Evolutionary conservation across 2,113 vertebrate species (phyloP).

Genomic region (Rhinolophus ferrumequinum): DNA sequence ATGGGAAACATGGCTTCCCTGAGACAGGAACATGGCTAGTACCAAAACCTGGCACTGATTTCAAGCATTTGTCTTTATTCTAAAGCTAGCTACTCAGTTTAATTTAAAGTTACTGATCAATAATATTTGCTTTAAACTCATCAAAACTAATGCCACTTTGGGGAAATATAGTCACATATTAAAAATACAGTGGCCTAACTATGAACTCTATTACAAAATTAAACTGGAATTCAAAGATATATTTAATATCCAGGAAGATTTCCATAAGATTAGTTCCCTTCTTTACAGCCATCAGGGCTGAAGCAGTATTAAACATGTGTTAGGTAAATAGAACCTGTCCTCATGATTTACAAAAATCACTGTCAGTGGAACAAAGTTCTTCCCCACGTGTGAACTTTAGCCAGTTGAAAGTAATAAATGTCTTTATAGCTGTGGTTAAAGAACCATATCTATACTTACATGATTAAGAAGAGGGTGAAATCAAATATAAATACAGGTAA

Average conservation of each 20-base stretch:
- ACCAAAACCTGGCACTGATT: not conserved
- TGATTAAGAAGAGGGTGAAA: not conserved
- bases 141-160: not conserved
- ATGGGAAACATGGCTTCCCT: not conserved
- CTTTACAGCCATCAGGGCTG: not conserved
- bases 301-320: not conserved
- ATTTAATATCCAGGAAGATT: not conserved
- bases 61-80: not conserved
- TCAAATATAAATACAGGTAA: not conserved
- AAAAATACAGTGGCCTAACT: not conserved
- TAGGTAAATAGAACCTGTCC: not conserved
- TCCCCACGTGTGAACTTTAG: slow-evolving; percentile 18
- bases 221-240: not conserved
- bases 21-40: not conserved
- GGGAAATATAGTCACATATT: not conserved
- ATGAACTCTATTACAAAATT: not conserved
- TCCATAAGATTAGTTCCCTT: not conserved
- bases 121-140: not conserved
- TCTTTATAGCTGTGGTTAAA: not conserved
- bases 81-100: not conserved
- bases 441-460: not conserved
- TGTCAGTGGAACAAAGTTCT: not conserved
- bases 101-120: slow-evolving; percentile 6
- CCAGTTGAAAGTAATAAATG: not conserved
- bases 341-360: not conserved